Evolutionary conservation across 2,888 invertebrate species (phyloP).

Genomic region (Notodonta ziczac): DNA sequence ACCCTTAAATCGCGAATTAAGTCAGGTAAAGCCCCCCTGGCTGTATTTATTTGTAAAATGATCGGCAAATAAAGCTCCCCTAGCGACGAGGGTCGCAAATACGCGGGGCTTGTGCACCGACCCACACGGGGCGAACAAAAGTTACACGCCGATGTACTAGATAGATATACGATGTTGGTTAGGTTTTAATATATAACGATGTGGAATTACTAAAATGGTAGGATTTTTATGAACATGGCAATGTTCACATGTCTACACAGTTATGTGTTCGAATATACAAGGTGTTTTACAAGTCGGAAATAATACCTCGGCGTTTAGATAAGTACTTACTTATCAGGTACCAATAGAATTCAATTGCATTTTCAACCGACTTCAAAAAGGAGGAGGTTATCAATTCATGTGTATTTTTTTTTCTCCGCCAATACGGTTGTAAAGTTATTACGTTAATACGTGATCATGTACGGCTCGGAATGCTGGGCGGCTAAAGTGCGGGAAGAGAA

Average conservation of each 20-base stretch:
- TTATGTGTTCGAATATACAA: no score
- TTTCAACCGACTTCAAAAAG: no score
- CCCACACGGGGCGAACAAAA: slow-evolving; percentile 33
- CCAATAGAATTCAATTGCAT: no score
- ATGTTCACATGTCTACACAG: neutral
- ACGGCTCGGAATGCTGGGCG: no score
- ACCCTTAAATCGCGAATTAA: slow-evolving; percentile 44
- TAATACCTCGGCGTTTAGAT: no score
- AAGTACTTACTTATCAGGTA: no score
- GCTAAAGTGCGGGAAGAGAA: no score
- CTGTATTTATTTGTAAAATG: slow-evolving; percentile 76
- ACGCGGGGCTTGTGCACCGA: slow-evolving; percentile 42
- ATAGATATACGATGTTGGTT: slow-evolving; percentile 7
- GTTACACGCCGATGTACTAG: slow-evolving; percentile 10
- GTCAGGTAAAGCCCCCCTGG: slow-evolving; percentile 51
- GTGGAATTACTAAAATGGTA: neutral
- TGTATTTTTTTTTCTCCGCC: no score
- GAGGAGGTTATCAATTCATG: no score
- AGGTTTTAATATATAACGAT: neutral
- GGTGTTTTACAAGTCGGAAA: no score
- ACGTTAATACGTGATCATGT: no score
- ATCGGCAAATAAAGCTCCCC: slow-evolving; percentile 70
- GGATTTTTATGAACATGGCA: neutral
- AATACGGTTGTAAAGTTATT: no score
- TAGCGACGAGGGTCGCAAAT: slow-evolving; percentile 44